Conservation (phyloP, 2,888 invertebrate species). For the Hydraecia micacea region DNA sequence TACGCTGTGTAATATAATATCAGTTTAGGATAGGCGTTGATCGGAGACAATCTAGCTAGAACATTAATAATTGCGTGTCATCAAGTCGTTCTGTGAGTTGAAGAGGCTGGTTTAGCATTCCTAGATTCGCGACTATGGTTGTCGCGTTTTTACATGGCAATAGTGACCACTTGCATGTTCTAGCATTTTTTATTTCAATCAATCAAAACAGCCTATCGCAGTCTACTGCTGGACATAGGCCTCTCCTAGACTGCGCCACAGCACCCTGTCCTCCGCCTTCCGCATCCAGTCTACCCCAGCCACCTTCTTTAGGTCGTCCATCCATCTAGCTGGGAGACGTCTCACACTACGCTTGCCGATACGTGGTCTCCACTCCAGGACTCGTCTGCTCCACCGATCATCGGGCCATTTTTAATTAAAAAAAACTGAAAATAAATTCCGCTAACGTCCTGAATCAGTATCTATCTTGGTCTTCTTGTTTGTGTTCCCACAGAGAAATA, state of each 20-base stretch:
- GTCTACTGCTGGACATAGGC: too few relatives aligned
- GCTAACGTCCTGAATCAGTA: neutral
- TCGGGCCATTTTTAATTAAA: too few relatives aligned
- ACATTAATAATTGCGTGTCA: neutral
- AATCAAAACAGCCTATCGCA: too few relatives aligned
- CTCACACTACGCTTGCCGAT: too few relatives aligned
- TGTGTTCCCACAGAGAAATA: neutral
- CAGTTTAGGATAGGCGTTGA: constrained; percentile 29
- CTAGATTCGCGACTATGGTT: too few relatives aligned
- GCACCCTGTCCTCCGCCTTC: too few relatives aligned
- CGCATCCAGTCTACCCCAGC: too few relatives aligned
- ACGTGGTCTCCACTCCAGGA: too few relatives aligned
- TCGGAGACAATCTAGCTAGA: constrained; percentile 1
- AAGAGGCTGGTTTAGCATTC: neutral
- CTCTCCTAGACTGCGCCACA: too few relatives aligned
- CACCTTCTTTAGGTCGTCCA: too few relatives aligned
- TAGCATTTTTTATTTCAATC: neutral
- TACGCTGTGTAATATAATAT: constrained; percentile 43
- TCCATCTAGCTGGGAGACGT: too few relatives aligned
- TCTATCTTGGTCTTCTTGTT: neutral
- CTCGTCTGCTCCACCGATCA: too few relatives aligned
- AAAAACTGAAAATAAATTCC: neutral
- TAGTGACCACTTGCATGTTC: neutral
- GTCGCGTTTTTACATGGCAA: neutral
- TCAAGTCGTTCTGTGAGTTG: neutral